Evolutionary conservation across 2,113 vertebrate genomes (phyloP).

Genomic region (Trochalopteron elliotii): DNA sequence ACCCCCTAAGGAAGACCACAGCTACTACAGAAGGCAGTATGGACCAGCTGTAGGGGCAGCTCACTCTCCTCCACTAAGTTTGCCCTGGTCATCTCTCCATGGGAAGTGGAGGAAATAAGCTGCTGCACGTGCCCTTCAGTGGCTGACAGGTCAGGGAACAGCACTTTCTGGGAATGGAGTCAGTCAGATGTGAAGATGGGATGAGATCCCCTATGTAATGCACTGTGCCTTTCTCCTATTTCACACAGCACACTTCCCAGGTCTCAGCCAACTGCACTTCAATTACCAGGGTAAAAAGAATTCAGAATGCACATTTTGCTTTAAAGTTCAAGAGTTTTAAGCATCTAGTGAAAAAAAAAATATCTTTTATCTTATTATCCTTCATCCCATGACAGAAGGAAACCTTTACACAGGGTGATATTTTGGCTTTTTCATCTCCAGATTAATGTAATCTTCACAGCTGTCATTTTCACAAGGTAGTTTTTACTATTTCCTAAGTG

Average conservation of each 20-base stretch:
- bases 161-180: background rate
- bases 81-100: background rate
- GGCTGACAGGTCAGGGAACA: background rate
- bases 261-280: background rate
- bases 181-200: background rate
- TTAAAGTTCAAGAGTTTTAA: conserved; percentile 25
- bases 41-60: background rate
- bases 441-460: background rate
- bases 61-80: background rate
- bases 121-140: accelerated
- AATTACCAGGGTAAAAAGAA: background rate
- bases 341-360: background rate
- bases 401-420: background rate
- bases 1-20: background rate
- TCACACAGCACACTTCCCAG: background rate
- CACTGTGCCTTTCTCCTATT: background rate
- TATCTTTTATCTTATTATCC: background rate
- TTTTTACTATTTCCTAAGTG: background rate
- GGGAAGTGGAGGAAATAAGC: background rate
- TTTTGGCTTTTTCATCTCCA: background rate
- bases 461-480: background rate
- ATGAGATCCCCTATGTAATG: background rate
- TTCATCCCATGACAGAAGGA: background rate
- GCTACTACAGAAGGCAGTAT: background rate
- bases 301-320: background rate